Percentiles rank a stretch among this genome's conserved stretches.
These are phyloP conservation scores for Zingel zingel DNA, from an alignment of 2,113 vertebrate species.

Conservation along the genomic window DNA sequence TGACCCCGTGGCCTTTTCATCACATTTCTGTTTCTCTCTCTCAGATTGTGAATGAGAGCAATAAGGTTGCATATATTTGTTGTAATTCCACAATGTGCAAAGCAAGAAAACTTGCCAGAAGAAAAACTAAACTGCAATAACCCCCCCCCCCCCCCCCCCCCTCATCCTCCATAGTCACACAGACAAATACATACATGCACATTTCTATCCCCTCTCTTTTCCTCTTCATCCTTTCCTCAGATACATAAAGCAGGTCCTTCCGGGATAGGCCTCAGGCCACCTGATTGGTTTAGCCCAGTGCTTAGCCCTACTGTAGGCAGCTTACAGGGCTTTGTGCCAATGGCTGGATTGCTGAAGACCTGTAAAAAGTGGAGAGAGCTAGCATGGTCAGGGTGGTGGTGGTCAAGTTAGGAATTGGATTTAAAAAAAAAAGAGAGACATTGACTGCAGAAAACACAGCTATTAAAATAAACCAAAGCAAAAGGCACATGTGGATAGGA, in stretches of 20 bases:
- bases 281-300: constrained; percentile 69
- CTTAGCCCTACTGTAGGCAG: constrained; percentile 64
- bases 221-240: constrained; percentile 37
- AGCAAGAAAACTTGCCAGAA: background rate
- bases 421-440: background rate
- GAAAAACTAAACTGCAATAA: background rate
- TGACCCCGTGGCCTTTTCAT: constrained; percentile 10
- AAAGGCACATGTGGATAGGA: background rate
- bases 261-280: constrained; percentile 52
- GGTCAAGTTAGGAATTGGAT: constrained; percentile 8
- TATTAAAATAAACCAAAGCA: constrained; percentile 2
- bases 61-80: background rate
- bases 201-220: constrained; percentile 4
- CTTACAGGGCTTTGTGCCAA: constrained; percentile 66
- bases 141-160: too few relatives aligned
- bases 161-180: background rate
- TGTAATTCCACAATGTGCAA: background rate
- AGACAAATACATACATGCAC: background rate
- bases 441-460: background rate
- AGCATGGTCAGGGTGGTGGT: background rate
- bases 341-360: constrained; percentile 44
- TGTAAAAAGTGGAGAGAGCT: constrained; percentile 40
- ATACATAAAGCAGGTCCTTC: constrained; percentile 55
- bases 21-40: background rate
- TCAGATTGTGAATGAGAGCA: background rate